Evolutionary conservation across 2,888 invertebrate species (phyloP).

Genomic region (Anoncus sp.): DNA sequence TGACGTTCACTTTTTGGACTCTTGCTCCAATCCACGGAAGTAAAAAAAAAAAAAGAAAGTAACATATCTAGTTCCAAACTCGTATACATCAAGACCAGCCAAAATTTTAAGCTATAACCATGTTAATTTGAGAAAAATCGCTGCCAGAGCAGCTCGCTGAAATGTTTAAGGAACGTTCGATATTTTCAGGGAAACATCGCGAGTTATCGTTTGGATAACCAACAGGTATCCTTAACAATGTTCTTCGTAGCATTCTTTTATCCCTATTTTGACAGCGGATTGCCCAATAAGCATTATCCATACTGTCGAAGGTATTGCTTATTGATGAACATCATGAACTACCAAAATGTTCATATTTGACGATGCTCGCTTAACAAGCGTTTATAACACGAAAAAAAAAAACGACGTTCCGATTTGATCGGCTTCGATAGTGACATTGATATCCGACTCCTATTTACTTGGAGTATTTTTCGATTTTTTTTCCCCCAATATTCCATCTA

Average conservation of each 20-base stretch:
- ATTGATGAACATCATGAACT: background rate
- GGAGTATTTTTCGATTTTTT: too few species aligned
- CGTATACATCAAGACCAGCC: background rate
- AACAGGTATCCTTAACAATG: conserved; percentile 40
- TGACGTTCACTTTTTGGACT: conserved; percentile 14
- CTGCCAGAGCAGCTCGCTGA: background rate
- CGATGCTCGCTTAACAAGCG: background rate
- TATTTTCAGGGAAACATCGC: conserved; percentile 8
- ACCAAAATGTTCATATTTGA: background rate
- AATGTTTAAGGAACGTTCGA: conserved; percentile 3
- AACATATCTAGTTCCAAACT: background rate
- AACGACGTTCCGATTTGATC: background rate
- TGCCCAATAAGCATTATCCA: background rate
- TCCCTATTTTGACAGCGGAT: background rate
- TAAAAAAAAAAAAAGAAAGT: too few species aligned
- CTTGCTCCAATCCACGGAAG: conserved; percentile 7
- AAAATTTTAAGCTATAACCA: background rate
- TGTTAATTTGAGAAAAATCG: background rate
- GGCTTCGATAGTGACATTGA: background rate
- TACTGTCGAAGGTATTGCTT: background rate
- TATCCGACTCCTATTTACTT: background rate
- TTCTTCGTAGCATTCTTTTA: background rate
- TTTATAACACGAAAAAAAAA: background rate
- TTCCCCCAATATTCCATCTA: background rate
- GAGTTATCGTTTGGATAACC: background rate